Conservation (phyloP, 2,113 vertebrate genomes). For the Dasyurus viverrinus region DNA sequence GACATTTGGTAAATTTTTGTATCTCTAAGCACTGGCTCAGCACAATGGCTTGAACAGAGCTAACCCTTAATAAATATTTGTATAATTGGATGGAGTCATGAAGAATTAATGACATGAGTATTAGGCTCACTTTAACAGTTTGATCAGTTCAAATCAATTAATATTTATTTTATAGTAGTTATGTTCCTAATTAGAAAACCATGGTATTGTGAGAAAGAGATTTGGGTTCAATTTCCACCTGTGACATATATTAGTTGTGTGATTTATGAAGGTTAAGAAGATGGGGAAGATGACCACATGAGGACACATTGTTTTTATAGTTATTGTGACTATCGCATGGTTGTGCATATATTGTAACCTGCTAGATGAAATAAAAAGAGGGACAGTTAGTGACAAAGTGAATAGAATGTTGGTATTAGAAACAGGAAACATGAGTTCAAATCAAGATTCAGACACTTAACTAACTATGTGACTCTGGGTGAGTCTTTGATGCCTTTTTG, state of each 20-base stretch:
- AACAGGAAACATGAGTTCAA: neutral
- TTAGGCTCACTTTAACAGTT: neutral
- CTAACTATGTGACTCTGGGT: neutral
- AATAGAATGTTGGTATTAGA: neutral
- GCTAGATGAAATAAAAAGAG: neutral
- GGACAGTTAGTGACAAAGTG: neutral
- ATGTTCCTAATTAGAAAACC: neutral
- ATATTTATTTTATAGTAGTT: neutral
- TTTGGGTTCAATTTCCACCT: neutral
- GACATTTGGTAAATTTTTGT: neutral
- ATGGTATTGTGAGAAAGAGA: neutral
- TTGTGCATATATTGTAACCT: no score
- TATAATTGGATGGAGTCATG: neutral
- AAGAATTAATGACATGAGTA: neutral
- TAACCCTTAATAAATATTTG: neutral
- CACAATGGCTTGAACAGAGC: neutral
- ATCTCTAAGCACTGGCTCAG: neutral
- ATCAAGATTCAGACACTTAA: neutral
- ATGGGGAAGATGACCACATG: neutral
- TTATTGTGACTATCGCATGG: no score
- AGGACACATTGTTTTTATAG: no score
- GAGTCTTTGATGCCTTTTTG: neutral
- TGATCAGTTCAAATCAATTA: neutral
- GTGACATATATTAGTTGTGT: neutral
- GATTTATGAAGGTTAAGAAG: neutral